Percentiles rank a stretch among this genome's conserved stretches.
Evolutionary conservation across 2,113 vertebrate genomes (phyloP).

Genomic region (Ploceus nigricollis): DNA sequence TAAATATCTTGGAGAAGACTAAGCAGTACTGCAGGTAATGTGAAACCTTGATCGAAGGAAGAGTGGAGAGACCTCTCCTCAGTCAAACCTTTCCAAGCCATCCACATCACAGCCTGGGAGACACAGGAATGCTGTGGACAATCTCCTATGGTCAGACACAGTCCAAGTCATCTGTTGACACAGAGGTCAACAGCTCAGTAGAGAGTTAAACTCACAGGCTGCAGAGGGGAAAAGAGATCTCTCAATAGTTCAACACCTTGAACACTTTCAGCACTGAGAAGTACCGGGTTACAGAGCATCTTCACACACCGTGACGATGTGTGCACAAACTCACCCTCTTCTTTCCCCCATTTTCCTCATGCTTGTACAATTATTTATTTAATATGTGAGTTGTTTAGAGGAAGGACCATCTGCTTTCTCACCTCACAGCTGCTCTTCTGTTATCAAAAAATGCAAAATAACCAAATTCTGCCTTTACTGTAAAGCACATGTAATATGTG

Average conservation of each 20-base stretch:
- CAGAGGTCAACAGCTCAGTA: fast-evolving
- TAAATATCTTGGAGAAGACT: background rate
- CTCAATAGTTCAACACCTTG: background rate
- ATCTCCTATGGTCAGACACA: fast-evolving
- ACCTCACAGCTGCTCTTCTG: background rate
- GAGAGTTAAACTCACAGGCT: background rate
- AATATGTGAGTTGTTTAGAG: background rate
- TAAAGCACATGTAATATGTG: background rate
- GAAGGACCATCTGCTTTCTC: background rate
- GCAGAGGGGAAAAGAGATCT: background rate
- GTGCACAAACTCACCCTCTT: background rate
- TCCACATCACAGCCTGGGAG: background rate
- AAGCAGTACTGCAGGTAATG: background rate
- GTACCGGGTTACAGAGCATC: background rate
- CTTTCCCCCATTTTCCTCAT: background rate
- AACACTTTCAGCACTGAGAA: background rate
- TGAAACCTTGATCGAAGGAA: background rate
- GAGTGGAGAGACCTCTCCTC: background rate
- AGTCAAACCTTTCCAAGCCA: background rate
- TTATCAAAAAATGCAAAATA: background rate
- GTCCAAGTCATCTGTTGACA: background rate
- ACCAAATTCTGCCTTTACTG: background rate
- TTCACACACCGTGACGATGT: fast-evolving
- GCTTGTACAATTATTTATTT: background rate
- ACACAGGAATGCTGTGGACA: background rate